These are phyloP conservation scores for Dione juno DNA, from an alignment of 2,888 invertebrate genomes.

Conservation along the genomic window DNA sequence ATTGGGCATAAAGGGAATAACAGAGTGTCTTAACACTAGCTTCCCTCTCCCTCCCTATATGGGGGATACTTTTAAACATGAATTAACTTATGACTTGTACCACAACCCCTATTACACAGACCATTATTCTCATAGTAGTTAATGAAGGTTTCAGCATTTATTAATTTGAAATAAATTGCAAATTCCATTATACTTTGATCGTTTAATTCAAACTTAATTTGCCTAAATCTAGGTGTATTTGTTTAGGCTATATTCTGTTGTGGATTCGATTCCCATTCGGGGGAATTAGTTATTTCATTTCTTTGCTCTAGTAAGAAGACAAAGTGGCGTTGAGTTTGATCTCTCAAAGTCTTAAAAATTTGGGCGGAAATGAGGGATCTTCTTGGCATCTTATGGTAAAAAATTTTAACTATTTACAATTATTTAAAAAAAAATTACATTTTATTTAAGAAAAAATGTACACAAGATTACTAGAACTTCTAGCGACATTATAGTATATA, in stretches of 20 bases:
- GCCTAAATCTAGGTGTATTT: not conserved
- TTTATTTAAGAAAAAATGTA: too few relatives aligned
- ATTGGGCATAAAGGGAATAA: not conserved
- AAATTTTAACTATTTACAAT: too few relatives aligned
- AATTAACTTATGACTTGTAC: conserved; percentile 45
- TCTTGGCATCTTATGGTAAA: too few relatives aligned
- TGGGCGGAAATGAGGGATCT: too few relatives aligned
- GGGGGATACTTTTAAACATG: not conserved
- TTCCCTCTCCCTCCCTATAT: not conserved
- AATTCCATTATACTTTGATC: conserved; percentile 42
- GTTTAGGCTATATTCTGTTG: not conserved
- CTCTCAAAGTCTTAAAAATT: too few relatives aligned
- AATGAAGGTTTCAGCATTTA: conserved; percentile 29
- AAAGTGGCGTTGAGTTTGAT: too few relatives aligned
- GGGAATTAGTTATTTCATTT: too few relatives aligned
- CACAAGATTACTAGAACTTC: too few relatives aligned
- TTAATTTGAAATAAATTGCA: conserved; percentile 32
- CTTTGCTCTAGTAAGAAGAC: too few relatives aligned
- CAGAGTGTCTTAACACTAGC: not conserved
- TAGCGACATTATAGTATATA: too few relatives aligned
- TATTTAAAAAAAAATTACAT: too few relatives aligned
- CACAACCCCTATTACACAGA: conserved; percentile 26
- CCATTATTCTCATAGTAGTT: conserved; percentile 27
- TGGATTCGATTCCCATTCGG: too few relatives aligned
- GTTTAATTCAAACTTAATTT: not conserved